phyloP scores from a whole-genome alignment of 2,797 vertebrate species.

The Argyrosomus regius region DNA sequence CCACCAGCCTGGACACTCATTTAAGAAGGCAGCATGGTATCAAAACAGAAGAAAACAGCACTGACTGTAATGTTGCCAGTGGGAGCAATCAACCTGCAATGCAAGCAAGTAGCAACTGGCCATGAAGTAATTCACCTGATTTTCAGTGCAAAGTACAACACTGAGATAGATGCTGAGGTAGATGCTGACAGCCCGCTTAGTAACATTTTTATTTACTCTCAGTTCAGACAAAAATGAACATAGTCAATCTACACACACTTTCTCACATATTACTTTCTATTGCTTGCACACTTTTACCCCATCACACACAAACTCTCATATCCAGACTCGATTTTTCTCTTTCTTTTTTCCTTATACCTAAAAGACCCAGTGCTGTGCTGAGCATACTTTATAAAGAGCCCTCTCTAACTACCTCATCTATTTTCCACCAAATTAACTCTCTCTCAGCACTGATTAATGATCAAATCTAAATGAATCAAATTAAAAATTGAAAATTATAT shows the following conservation, averaged over 20 bases:
- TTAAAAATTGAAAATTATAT: slow-evolving; percentile 99
- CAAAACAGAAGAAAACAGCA: slow-evolving; percentile 12
- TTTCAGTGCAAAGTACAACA: background rate
- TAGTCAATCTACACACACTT: background rate
- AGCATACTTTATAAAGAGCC: slow-evolving; percentile 95
- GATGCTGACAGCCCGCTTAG: background rate
- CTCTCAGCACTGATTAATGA: slow-evolving; percentile 99
- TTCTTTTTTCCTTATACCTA: slow-evolving; percentile 66
- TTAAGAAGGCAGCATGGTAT: slow-evolving; percentile 18
- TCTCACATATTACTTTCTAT: slow-evolving; percentile 9
- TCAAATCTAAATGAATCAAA: slow-evolving; percentile 99
- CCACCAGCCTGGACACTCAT: slow-evolving; percentile 15
- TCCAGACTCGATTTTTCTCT: slow-evolving; percentile 48
- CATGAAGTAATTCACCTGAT: background rate
- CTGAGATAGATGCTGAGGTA: background rate
- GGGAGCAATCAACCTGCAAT: slow-evolving; percentile 9
- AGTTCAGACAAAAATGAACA: background rate
- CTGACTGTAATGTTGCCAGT: slow-evolving; percentile 14
- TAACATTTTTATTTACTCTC: background rate
- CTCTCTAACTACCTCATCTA: slow-evolving; percentile 99
- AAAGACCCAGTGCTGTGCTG: slow-evolving; percentile 84
- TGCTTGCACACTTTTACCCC: slow-evolving; percentile 7
- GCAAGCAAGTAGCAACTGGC: background rate
- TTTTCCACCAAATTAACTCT: slow-evolving; percentile 99
- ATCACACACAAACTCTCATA: slow-evolving; percentile 42